A percentile compares a stretch with the other conserved stretches of the same genome.
phyloP scores from a whole-genome alignment of 2,888 invertebrate genomes.

The Macrophya alboannulata region DNA sequence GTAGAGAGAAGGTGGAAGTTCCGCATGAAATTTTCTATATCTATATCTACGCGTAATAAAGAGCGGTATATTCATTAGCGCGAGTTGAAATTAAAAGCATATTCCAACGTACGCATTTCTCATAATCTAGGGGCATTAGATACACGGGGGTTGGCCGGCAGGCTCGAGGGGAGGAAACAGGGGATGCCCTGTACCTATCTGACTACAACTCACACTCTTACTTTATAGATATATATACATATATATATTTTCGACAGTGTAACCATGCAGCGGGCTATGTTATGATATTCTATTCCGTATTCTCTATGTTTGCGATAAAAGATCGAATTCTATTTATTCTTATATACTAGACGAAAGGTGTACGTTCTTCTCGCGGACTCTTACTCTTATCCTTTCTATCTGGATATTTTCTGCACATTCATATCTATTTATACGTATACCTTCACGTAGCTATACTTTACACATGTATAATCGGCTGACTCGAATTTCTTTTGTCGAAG shows the following conservation, averaged over 20 bases:
- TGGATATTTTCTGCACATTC: background rate
- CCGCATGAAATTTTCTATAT: constrained; percentile 1
- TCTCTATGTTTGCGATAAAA: constrained; percentile 18
- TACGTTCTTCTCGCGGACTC: background rate
- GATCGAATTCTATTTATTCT: constrained; percentile 41
- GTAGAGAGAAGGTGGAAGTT: constrained; percentile 4
- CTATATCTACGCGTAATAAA: constrained; percentile 46
- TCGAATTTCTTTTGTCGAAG: constrained; percentile 44
- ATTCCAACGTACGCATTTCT: constrained; percentile 55
- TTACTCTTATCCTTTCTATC: background rate
- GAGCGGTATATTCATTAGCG: constrained; percentile 55
- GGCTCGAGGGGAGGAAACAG: background rate
- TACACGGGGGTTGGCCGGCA: constrained; percentile 21
- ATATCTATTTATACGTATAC: background rate
- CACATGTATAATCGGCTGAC: constrained; percentile 45
- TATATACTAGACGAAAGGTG: constrained; percentile 7
- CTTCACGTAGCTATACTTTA: background rate
- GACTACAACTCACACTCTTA: constrained; percentile 1
- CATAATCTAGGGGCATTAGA: constrained; percentile 53
- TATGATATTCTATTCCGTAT: constrained; percentile 24
- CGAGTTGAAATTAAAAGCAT: constrained; percentile 54
- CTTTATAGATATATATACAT: background rate
- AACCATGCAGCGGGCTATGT: background rate
- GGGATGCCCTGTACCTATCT: constrained; percentile 23
- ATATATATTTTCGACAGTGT: no score